Percentiles rank a stretch among this genome's conserved stretches.
Conservation (phyloP, 2,888 invertebrate species). For the Athalia rosae region DNA sequence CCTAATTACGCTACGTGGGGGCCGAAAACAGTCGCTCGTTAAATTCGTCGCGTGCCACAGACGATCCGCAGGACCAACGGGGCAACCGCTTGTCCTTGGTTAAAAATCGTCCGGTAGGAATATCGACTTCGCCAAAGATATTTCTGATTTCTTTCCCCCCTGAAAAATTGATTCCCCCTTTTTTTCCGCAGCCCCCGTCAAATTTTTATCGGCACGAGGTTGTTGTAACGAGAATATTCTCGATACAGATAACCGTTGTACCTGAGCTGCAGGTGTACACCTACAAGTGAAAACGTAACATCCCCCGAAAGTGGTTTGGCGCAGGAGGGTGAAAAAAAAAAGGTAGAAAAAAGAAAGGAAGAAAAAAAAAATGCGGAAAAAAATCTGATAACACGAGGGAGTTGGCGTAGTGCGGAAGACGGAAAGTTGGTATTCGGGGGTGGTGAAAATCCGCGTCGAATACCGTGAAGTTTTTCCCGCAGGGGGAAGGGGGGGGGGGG, state of each 20-base stretch:
- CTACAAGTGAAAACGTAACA: no score
- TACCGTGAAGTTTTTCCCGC: constrained; percentile 7
- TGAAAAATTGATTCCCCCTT: no score
- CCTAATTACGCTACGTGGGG: constrained; percentile 30
- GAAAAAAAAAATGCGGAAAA: constrained; percentile 8
- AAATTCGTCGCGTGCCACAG: constrained; percentile 24
- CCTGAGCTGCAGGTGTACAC: no score
- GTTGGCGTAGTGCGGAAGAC: background rate
- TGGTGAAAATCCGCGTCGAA: constrained; percentile 3
- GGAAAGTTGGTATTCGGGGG: background rate
- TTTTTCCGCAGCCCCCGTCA: no score
- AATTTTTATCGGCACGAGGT: no score
- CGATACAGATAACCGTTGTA: no score
- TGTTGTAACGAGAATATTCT: no score
- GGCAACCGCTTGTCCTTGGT: constrained; percentile 2
- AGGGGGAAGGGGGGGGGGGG: no score
- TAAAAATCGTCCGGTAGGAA: background rate
- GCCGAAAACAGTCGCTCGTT: constrained; percentile 11
- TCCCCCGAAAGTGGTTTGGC: no score
- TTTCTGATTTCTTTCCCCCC: no score
- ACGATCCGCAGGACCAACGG: background rate
- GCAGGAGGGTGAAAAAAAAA: background rate
- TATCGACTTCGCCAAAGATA: background rate
- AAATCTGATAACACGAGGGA: constrained; percentile 36
- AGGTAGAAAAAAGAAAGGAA: background rate